A percentile compares a stretch with the other conserved stretches of the same genome.
Conservation (phyloP, 2,113 vertebrate genomes). For the Amblyopsis rosae region DNA sequence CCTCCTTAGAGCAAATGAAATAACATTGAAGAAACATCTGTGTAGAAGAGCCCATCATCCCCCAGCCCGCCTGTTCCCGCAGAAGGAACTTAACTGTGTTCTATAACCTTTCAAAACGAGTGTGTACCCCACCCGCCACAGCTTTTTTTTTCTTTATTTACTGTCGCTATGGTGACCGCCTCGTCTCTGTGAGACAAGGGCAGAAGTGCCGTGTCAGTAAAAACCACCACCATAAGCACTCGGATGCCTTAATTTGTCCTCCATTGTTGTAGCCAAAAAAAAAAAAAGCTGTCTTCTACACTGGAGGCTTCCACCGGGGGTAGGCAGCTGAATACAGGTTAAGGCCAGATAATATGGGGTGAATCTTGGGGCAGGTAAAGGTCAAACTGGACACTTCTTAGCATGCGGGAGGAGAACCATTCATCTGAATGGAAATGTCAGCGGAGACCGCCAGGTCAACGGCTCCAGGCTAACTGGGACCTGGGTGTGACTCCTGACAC, state of each 20-base stretch:
- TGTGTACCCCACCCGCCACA: conserved; percentile 31
- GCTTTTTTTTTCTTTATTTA: conserved; percentile 41
- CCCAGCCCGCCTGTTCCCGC: conserved; percentile 43
- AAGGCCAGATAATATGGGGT: conserved; percentile 46
- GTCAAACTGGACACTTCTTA: conserved; percentile 79
- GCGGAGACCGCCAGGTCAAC: conserved; percentile 70
- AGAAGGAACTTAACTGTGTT: conserved; percentile 62
- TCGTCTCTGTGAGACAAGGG: conserved; percentile 55
- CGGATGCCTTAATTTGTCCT: conserved; percentile 64
- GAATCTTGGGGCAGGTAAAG: conserved; percentile 70
- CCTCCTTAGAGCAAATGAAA: conserved; percentile 73
- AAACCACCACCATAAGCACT: conserved; percentile 58
- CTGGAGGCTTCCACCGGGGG: conserved; percentile 30
- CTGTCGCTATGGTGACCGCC: conserved; percentile 39
- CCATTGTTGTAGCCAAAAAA: conserved; percentile 53
- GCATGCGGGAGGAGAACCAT: conserved; percentile 74
- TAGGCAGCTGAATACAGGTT: conserved; percentile 62
- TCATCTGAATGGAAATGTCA: conserved; percentile 78
- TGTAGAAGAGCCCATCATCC: conserved; percentile 63
- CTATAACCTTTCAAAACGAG: conserved; percentile 66
- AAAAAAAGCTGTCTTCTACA: conserved; percentile 50
- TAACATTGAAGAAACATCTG: conserved; percentile 75
- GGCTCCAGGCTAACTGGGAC: conserved; percentile 72
- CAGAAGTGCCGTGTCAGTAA: conserved; percentile 65
- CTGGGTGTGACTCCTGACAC: conserved; percentile 79